Base-by-base conservation (phyloP, 2,113 vertebrate genomes). In the Epinephelus moara region DNA sequence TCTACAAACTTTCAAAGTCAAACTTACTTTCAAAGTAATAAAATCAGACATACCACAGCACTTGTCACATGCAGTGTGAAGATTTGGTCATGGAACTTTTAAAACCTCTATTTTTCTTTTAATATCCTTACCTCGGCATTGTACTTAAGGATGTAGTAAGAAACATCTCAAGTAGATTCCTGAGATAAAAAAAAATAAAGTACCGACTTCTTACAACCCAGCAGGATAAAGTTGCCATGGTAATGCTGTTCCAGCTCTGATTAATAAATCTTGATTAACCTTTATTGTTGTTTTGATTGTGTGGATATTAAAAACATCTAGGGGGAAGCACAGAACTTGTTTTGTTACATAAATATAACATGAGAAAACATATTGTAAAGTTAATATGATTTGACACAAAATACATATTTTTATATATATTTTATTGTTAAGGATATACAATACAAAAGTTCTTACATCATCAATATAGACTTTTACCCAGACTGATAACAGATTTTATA, bases 141-240 rank as follows among this genome's bases (percentile, higher is more conserved):
- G 69, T 60, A n/a, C 52, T 45, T 17, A 21, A 56, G 27, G 13
- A 64, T 12, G 55, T 13, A 19, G 18, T 19, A 59, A 70, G 53
- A 77, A 73, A 67, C 72, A 49, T 33, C 8, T 71, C 4, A 56
- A 73, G 47, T 85, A 80, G 56, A 78, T 78, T 82, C 49, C 60
- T 76, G 47, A 37, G 55, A 76, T 82, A 72, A 81, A 37, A 37
- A 33, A 37, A 37, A 73, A 78, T 66, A 52, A 88, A 75, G 7
- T 21, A 19, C 0, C 30, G 6, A 11, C 21, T 52, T 86, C 45
- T 33, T 27, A 61, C 18, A 76, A 47, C 60, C 47, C 19, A 15
- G 23, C 42, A 42, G 57, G 47, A 59, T 18, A 27, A 75, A 50
- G 80, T 89, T 82, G 15, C 61, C 23, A 88, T 86, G 77, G 81